phyloP scores from a whole-genome alignment of 2,888 invertebrate genomes.

The Tortricodes alternella region DNA sequence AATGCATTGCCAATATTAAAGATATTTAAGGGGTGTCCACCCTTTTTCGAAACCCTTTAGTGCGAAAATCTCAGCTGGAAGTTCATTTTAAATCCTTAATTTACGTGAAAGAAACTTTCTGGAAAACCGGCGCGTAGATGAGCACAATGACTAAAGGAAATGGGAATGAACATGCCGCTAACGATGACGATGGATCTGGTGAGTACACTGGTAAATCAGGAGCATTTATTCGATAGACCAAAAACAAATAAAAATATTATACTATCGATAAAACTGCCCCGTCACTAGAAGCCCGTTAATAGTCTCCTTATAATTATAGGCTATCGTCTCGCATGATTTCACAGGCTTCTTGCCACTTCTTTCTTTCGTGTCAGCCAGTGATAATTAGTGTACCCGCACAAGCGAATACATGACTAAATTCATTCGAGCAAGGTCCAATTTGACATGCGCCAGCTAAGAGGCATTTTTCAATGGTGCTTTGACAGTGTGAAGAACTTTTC shows the following conservation, averaged over 20 bases:
- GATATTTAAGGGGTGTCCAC: no score
- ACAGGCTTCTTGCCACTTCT: constrained; percentile 61
- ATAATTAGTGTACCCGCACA: constrained; percentile 51
- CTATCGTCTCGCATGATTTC: constrained; percentile 64
- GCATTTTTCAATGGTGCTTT: constrained; percentile 55
- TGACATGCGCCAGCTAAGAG: constrained; percentile 25
- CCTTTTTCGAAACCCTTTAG: no score
- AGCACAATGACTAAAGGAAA: no score
- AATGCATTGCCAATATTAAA: no score
- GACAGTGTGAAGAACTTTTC: constrained; percentile 56
- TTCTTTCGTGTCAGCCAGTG: constrained; percentile 41
- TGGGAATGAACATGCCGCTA: no score
- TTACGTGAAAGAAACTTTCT: no score
- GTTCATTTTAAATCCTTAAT: no score
- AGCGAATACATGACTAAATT: constrained; percentile 34
- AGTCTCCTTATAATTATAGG: constrained; percentile 62
- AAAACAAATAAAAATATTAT: constrained; percentile 4
- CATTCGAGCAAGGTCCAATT: constrained; percentile 31
- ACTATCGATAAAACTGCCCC: constrained; percentile 38
- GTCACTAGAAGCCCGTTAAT: constrained; percentile 45
- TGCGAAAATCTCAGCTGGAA: no score
- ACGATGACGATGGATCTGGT: no score
- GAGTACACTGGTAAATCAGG: no score
- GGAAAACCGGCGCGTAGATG: no score
- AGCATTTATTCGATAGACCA: no score